These are phyloP conservation scores for Gallirallus australis DNA, from an alignment of 2,797 vertebrate genomes.

Conservation along the genomic window DNA sequence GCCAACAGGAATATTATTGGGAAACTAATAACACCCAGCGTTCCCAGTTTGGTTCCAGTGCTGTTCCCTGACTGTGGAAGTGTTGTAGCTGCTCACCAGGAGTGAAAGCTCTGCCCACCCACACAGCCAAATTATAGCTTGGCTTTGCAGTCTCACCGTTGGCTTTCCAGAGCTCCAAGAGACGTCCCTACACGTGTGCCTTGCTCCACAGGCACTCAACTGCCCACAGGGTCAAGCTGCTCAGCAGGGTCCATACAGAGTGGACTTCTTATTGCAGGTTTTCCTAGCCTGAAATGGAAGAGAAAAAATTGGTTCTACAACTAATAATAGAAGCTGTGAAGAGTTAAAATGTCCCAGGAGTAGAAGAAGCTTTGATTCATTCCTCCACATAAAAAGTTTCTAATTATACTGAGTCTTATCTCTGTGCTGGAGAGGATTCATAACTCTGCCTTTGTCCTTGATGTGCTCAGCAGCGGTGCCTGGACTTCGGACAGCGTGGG, in stretches of 20 bases:
- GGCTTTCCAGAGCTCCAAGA: neutral
- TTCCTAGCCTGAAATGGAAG: neutral
- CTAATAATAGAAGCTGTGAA: neutral
- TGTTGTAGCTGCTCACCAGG: neutral
- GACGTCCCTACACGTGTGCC: neutral
- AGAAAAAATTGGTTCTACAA: neutral
- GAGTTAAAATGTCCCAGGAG: constrained; percentile 41
- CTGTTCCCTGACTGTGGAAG: neutral
- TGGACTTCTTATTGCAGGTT: neutral
- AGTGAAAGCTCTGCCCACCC: neutral
- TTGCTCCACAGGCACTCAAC: neutral
- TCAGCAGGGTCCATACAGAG: neutral
- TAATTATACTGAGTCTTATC: constrained; percentile 51
- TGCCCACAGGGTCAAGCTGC: neutral
- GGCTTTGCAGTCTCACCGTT: neutral
- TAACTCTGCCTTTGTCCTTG: constrained; percentile 31
- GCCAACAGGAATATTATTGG: neutral
- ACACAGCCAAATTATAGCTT: neutral
- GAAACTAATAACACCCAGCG: neutral
- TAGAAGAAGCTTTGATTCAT: constrained; percentile 32
- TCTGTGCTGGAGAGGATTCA: neutral
- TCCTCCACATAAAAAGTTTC: constrained; percentile 38
- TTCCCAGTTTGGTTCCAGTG: neutral
- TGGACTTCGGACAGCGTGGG: neutral
- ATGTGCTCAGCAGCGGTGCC: neutral